phyloP scores from a whole-genome alignment of 2,888 invertebrate genomes.

The Julus scandinavius region DNA sequence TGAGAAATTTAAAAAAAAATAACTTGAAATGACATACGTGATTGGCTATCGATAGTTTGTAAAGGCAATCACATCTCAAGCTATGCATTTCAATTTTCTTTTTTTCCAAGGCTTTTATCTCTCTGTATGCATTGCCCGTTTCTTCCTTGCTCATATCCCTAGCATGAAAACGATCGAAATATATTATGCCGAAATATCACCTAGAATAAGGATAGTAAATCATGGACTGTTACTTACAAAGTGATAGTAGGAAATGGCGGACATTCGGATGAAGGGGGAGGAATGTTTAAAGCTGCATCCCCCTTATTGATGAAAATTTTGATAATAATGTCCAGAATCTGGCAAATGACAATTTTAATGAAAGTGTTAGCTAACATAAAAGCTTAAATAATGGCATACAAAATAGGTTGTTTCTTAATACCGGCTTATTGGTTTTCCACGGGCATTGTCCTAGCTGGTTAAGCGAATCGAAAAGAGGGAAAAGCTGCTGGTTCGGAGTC shows the following conservation, averaged over 20 bases:
- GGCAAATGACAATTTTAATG: constrained; percentile 53
- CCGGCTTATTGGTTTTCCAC: constrained; percentile 87
- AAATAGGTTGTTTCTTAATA: constrained; percentile 63
- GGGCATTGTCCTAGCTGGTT: constrained; percentile 93
- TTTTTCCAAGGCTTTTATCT: constrained; percentile 74
- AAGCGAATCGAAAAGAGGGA: constrained; percentile 88
- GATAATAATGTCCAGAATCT: constrained; percentile 74
- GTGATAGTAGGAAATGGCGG: constrained; percentile 60
- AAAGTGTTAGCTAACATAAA: neutral
- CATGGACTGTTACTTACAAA: neutral
- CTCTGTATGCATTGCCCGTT: constrained; percentile 71
- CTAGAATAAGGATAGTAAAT: neutral
- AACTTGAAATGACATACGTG: too few relatives aligned
- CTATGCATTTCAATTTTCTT: constrained; percentile 88
- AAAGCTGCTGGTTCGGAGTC: constrained; percentile 73
- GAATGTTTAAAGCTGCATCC: constrained; percentile 80
- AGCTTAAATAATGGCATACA: neutral
- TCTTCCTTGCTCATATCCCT: constrained; percentile 67
- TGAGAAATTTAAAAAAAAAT: too few relatives aligned
- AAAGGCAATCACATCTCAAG: constrained; percentile 92
- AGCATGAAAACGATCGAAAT: neutral
- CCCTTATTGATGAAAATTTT: constrained; percentile 83
- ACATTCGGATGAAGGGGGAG: constrained; percentile 75
- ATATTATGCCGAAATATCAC: neutral
- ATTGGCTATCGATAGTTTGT: constrained; percentile 90